A percentile compares a stretch with the other conserved stretches of the same genome.
Conservation (phyloP, 2,113 vertebrate genomes). For the Maccullochella peelii region DNA sequence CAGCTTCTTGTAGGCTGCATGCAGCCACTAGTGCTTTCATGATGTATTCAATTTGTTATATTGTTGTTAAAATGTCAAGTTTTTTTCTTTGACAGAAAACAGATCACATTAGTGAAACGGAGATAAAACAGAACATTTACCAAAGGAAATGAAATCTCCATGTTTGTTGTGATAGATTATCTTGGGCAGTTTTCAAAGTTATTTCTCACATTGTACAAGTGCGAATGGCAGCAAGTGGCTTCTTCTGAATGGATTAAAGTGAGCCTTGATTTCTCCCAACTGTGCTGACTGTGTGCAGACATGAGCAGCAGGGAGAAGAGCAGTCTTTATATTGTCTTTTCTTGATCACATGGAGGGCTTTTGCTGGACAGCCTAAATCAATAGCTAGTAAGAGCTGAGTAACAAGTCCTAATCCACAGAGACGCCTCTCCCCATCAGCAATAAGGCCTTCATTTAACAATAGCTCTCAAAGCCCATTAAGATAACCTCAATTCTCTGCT, state of each 20-base stretch:
- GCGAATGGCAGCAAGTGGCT: not conserved
- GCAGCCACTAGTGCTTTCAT: not conserved
- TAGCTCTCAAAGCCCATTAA: slow-evolving; percentile 34
- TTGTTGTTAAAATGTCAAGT: not conserved
- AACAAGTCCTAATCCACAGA: slow-evolving; percentile 14
- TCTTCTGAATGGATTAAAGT: not conserved
- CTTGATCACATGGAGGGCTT: slow-evolving; percentile 1
- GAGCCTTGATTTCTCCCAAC: not conserved
- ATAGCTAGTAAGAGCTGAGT: not conserved
- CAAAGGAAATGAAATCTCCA: not conserved
- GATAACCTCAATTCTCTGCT: slow-evolving; percentile 25
- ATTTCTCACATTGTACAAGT: not conserved
- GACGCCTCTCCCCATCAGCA: not conserved
- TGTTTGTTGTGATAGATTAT: slow-evolving; percentile 14
- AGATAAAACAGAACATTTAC: not conserved
- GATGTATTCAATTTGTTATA: not conserved
- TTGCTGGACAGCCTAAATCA: slow-evolving; percentile 9
- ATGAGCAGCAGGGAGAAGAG: not conserved
- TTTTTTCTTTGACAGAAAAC: not conserved
- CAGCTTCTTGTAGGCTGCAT: not conserved
- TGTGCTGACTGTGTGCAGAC: not conserved
- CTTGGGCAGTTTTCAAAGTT: not conserved
- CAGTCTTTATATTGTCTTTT: slow-evolving; percentile 8
- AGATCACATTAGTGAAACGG: not conserved
- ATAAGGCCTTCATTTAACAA: slow-evolving; percentile 32